Base-by-base conservation (phyloP, 1,140 invertebrate genomes). In the Pantala flavescens region DNA sequence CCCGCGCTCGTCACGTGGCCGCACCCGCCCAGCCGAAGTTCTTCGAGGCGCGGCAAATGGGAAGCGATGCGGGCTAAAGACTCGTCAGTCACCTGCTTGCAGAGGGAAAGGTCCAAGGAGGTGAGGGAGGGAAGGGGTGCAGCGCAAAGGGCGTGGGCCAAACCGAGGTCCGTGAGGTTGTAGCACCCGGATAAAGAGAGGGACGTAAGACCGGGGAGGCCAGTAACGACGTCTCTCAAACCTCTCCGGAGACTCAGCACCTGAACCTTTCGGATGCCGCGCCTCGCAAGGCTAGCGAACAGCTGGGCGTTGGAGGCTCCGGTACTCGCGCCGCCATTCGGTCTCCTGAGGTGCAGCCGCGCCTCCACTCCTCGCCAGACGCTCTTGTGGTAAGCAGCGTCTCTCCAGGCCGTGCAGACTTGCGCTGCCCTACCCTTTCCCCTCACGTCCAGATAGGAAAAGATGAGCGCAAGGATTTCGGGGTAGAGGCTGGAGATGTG, bases 321-420 rank as follows among this genome's bases (percentile, higher is more conserved):
- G n/a, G 49, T 7, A 21, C 16, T 12, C 3, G 49, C 49, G 71
- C 75, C 75, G 23, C 73, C 24, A 73, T 92, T 91, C 74, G 93
- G 88, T 76, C 92, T 87, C 63, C 92, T 87, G 43, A 98, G 86
- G 83, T 98, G 95, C 76, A 98, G 82, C 78, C 93, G 91, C 0
- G 96, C 95, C 81, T 96, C 93, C 7, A 96, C 93, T 55, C 93
- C 93, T 76, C 93, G 88, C 96, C 96, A 98, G 7, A 97, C 94
- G 7, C 91, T 93, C 76, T 94, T 90, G 78, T 93, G 89, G 81
- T 97, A 96, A 2, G 95, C 95, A 78, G 86, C 86, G 75, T 97
- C 95, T 75, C 93, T 83, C 95, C 95, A 97, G 24, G 91, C 85
- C 21, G 87, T 85, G 83, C 95, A 98, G 75, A 97, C 94, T 83